Conservation (phyloP, 2,797 vertebrate species). For the Pseudomugil gertrudae region DNA sequence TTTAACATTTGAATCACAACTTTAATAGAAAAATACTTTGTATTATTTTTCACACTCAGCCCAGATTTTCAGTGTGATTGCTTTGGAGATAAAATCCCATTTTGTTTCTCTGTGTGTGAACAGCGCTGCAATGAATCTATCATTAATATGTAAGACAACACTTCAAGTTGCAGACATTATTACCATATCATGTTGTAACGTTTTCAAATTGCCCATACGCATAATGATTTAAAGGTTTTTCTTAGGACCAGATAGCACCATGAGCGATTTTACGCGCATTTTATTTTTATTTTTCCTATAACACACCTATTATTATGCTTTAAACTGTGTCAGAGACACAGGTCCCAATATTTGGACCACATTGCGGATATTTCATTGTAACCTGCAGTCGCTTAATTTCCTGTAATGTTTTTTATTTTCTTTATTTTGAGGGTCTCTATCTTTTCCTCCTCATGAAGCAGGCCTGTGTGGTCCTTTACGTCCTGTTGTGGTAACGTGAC, state of each 20-base stretch:
- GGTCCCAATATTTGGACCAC: not conserved
- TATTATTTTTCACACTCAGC: not conserved
- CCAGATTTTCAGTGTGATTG: not conserved
- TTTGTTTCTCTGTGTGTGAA: not conserved
- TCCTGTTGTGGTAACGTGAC: constrained; percentile 66
- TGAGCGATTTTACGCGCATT: constrained; percentile 29
- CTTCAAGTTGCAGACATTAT: not conserved
- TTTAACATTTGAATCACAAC: not conserved
- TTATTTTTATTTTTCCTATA: not conserved
- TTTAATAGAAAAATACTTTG: too few species aligned
- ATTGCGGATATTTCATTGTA: not conserved
- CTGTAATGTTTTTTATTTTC: not conserved
- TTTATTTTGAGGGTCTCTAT: not conserved
- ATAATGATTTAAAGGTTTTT: too few species aligned
- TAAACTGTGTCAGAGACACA: not conserved
- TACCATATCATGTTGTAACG: not conserved
- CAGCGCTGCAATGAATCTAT: not conserved
- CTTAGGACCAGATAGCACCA: too few species aligned
- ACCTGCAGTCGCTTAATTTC: constrained; percentile 6
- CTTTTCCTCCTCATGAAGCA: constrained; percentile 10
- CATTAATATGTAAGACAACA: not conserved
- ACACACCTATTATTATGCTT: not conserved
- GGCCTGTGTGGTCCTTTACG: constrained; percentile 54
- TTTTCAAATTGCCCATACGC: too few species aligned
- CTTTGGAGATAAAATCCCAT: not conserved